These are phyloP conservation scores for Gerris lacustris DNA, from an alignment of 2,888 invertebrate genomes.

Conservation along the genomic window DNA sequence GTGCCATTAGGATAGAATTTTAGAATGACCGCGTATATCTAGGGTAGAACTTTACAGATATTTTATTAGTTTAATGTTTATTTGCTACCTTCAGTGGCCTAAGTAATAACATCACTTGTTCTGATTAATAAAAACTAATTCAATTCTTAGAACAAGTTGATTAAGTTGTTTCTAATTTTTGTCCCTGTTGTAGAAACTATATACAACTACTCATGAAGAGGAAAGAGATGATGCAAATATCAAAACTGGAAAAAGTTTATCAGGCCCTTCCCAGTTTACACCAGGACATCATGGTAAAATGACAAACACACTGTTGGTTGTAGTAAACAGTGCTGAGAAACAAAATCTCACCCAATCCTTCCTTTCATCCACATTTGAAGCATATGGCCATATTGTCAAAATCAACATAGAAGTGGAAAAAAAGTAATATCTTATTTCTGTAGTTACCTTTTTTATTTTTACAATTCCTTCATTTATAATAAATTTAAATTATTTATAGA, in stretches of 20 bases:
- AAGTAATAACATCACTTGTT: too few relatives aligned
- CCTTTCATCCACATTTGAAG: constrained; percentile 59
- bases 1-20: too few relatives aligned
- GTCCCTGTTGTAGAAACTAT: not conserved
- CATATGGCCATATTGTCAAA: constrained; percentile 63
- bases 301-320: not conserved
- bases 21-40: too few relatives aligned
- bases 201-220: not conserved
- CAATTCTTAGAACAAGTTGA: too few relatives aligned
- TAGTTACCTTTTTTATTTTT: not conserved
- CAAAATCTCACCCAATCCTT: constrained; percentile 55
- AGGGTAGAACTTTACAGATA: too few relatives aligned
- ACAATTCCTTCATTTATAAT: too few relatives aligned
- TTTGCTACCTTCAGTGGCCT: too few relatives aligned
- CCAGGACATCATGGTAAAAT: not conserved
- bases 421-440: not conserved
- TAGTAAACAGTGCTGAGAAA: not conserved
- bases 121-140: too few relatives aligned
- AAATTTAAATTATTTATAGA: too few relatives aligned
- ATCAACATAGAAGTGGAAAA: constrained; percentile 75
- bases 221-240: not conserved
- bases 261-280: not conserved
- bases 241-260: not conserved
- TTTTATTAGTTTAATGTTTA: too few relatives aligned
- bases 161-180: too few relatives aligned